A percentile compares a stretch with the other conserved stretches of the same genome.
Conservation (phyloP, 1,140 invertebrate genomes). For the Acromyrmex charruanus region DNA sequence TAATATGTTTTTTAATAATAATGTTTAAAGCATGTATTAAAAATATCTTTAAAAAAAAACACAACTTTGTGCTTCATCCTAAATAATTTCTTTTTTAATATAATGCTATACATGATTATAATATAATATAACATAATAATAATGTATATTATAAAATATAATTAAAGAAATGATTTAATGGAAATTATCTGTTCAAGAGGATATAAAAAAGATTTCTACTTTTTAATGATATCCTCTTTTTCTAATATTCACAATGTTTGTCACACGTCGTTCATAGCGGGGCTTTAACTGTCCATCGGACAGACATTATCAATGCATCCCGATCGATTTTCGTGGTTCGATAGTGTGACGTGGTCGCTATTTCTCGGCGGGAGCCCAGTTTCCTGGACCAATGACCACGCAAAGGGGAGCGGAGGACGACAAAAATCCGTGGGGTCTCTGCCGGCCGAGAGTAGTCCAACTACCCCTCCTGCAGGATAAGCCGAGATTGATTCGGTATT, state of each 20-base stretch:
- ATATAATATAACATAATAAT: background rate
- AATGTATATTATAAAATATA: background rate
- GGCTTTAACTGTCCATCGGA: constrained; percentile 10
- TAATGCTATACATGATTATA: background rate
- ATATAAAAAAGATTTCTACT: background rate
- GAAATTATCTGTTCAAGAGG: background rate
- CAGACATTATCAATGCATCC: constrained; percentile 52
- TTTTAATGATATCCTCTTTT: background rate
- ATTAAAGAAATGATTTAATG: background rate
- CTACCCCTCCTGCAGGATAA: constrained; percentile 64
- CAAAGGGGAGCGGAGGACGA: background rate
- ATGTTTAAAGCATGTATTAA: too few relatives aligned
- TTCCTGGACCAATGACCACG: constrained; percentile 45
- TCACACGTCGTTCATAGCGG: background rate
- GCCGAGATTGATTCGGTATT: constrained; percentile 79
- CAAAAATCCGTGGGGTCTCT: constrained; percentile 38
- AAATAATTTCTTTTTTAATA: background rate
- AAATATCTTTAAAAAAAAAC: too few relatives aligned
- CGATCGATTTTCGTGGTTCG: constrained; percentile 50
- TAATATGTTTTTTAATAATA: too few relatives aligned
- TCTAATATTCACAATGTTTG: background rate
- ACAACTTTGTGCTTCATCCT: too few relatives aligned
- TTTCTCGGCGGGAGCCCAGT: constrained; percentile 20
- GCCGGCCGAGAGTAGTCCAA: constrained; percentile 16
- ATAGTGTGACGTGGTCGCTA: constrained; percentile 43